Conservation (phyloP, 2,888 invertebrate species). For the Ophion ventricosus region DNA sequence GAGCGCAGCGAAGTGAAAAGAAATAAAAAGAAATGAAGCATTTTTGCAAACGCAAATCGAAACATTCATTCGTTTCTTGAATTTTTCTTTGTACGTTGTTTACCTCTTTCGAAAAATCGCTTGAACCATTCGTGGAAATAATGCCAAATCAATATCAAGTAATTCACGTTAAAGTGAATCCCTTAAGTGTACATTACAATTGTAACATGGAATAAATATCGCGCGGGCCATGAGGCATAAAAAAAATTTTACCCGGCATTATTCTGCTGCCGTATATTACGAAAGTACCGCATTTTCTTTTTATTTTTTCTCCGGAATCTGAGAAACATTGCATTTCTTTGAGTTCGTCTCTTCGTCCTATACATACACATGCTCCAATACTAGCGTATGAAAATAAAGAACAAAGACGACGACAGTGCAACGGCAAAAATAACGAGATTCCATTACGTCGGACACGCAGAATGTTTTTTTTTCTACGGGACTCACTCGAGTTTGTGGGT, state of each 20-base stretch:
- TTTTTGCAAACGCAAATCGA: conserved; percentile 13
- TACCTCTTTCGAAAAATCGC: too few species aligned
- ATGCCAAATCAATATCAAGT: not conserved
- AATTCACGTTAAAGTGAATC: not conserved
- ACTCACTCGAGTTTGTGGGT: conserved; percentile 78
- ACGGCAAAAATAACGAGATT: conserved; percentile 31
- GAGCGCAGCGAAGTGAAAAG: conserved; percentile 25
- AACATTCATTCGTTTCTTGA: not conserved
- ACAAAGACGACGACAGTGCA: conserved; percentile 44
- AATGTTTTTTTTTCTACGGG: not conserved
- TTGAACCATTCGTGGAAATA: not conserved
- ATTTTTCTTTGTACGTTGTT: not conserved
- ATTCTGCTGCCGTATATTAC: not conserved
- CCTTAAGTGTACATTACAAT: not conserved
- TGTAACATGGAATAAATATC: not conserved
- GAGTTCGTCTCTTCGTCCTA: not conserved
- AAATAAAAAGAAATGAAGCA: conserved; percentile 11
- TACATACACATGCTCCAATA: conserved; percentile 13
- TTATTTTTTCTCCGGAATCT: not conserved
- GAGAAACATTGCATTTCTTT: not conserved
- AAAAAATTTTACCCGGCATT: not conserved
- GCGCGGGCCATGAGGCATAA: not conserved
- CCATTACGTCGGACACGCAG: conserved; percentile 26
- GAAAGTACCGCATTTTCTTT: not conserved
- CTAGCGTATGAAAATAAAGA: conserved; percentile 9